Base-by-base conservation (phyloP, 1,140 invertebrate species). In the Drosophila carrolli region DNA sequence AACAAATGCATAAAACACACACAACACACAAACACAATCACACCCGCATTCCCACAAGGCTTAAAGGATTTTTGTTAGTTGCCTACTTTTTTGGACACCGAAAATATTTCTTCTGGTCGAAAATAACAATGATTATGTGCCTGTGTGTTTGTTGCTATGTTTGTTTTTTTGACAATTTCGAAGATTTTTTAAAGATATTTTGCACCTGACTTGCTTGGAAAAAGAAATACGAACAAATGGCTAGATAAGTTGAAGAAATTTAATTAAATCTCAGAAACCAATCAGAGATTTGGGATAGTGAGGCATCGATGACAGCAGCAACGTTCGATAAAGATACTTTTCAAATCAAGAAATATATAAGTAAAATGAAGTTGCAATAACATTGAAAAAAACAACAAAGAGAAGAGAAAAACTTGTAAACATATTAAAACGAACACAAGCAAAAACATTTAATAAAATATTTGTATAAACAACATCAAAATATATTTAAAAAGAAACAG, bases 1-100 rank as follows among this genome's bases (percentile, higher is more conserved):
- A 85, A 86, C 78, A 85, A 81, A 86, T 81, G 82, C 78, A 75
- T 75, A 77, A 61, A 71, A 77, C 59, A 57, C 66, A 79, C 44
- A 41, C 55, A 60, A 11, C 14, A 46, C 47, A 50, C 13, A 27
- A n/a, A 29, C 13, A n/a, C 23, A 27, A 4, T 29, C 23, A 8
- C 23, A 29, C 47, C 3, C 13, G n/a, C 10, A 29, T 41, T 60
- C 47, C 40, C 43, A 44, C 23, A 41, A 60, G 23, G 37, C 38
- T 43, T 13, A 10, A 35, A 59, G 41, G 55, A 46, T 59, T 60
- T 60, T 37, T 60, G 60, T 47, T 16, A 37, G 11, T 32, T 16
- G 11, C 14, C 9, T 6, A 11, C 48, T 51, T 51, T 14, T 48
- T 11, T 48, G 23, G 46, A 8, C 46, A 48, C 13, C 46, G 13